Evolutionary conservation across 2,888 invertebrate species (phyloP).

Genomic region (Ochropleura leucogaster): DNA sequence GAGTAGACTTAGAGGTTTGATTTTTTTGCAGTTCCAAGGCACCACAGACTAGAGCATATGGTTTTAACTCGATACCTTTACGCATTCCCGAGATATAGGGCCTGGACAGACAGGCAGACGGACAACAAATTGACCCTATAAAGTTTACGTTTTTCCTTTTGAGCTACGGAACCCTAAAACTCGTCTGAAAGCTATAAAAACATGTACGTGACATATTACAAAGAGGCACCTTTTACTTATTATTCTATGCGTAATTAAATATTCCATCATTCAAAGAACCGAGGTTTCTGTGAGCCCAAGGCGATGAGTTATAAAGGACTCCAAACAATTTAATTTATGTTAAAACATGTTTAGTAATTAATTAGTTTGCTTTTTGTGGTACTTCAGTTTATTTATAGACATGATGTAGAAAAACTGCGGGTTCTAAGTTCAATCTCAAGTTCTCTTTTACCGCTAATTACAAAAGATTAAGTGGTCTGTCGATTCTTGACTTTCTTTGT

Average conservation of each 20-base stretch:
- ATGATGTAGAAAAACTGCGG: not conserved
- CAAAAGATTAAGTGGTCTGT: not conserved
- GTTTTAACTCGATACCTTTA: too few species aligned
- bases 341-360: not conserved
- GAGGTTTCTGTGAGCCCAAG: constrained; percentile 7
- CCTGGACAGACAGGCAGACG: too few species aligned
- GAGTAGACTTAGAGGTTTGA: too few species aligned
- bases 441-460: not conserved
- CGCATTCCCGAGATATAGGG: too few species aligned
- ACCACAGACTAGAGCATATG: too few species aligned
- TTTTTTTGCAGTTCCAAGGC: too few species aligned
- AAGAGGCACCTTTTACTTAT: constrained; percentile 48
- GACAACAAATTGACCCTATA: too few species aligned
- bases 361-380: not conserved
- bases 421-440: not conserved
- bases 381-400: not conserved
- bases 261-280: constrained; percentile 43
- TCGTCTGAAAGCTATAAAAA: constrained; percentile 11
- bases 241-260: constrained; percentile 28
- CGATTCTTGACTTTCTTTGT: not conserved
- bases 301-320: not conserved
- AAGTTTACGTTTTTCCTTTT: too few species aligned
- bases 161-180: constrained; percentile 2
- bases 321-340: constrained; percentile 5
- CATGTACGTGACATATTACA: constrained; percentile 46